Conservation (phyloP, 1,140 invertebrate species). For the Goniozus legneri region DNA sequence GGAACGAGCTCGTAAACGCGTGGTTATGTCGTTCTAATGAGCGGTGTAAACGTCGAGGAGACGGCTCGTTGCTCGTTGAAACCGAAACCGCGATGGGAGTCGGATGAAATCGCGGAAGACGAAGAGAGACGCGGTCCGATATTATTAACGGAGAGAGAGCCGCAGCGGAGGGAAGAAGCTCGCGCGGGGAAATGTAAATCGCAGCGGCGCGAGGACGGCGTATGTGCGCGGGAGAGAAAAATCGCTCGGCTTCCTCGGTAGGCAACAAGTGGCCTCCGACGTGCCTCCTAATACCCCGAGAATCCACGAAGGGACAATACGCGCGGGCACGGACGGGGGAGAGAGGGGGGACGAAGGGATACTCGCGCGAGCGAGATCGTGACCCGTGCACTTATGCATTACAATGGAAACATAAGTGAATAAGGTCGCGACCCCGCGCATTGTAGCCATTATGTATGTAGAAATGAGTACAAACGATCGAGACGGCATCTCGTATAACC, state of each 20-base stretch:
- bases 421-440: constrained; percentile 25
- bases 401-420: constrained; percentile 19
- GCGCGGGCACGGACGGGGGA: not conserved
- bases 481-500: no score
- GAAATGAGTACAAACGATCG: constrained; percentile 16
- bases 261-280: constrained; percentile 21
- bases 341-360: not conserved
- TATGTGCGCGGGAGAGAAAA: constrained; percentile 9
- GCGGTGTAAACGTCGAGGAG: no score
- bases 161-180: not conserved
- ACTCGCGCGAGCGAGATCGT: constrained; percentile 5
- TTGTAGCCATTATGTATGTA: constrained; percentile 26
- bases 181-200: not conserved
- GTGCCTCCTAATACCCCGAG: not conserved
- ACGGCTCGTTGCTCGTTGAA: no score
- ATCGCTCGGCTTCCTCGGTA: not conserved
- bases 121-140: constrained; percentile 8
- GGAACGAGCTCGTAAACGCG: no score
- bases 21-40: no score
- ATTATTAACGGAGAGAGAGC: constrained; percentile 10
- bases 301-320: not conserved
- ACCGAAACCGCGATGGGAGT: no score
- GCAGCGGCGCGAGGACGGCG: not conserved
- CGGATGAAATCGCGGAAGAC: no score
- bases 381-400: constrained; percentile 19